Conservation (phyloP, 2,888 invertebrate genomes). For the Macaria liturata region DNA sequence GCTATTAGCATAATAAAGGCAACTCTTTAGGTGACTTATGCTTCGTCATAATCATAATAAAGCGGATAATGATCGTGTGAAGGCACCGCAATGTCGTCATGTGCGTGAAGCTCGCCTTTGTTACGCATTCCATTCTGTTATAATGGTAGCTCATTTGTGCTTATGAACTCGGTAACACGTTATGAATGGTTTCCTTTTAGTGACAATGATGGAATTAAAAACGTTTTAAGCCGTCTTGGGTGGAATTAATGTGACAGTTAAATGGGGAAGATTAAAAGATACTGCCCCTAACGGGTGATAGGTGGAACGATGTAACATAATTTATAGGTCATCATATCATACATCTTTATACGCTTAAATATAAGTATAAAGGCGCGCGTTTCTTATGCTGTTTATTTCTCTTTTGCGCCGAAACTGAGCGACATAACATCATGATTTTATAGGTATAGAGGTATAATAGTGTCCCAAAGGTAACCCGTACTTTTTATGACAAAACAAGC, state of each 20-base stretch:
- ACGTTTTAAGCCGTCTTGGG: neutral
- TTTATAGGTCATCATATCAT: too few relatives aligned
- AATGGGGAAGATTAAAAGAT: neutral
- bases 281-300: too few relatives aligned
- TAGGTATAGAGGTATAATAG: too few relatives aligned
- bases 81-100: constrained; percentile 17
- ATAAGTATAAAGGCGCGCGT: too few relatives aligned
- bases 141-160: constrained; percentile 24
- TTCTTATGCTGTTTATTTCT: too few relatives aligned
- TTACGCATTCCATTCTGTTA: constrained; percentile 22
- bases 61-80: constrained; percentile 28
- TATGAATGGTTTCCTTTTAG: constrained; percentile 9
- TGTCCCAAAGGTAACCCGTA: too few relatives aligned
- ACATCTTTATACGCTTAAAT: too few relatives aligned
- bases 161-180: constrained; percentile 13
- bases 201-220: constrained; percentile 1
- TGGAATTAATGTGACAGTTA: neutral
- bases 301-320: too few relatives aligned
- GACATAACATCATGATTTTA: too few relatives aligned
- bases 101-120: constrained; percentile 21
- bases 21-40: constrained; percentile 42
- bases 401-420: too few relatives aligned
- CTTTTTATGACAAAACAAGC: too few relatives aligned
- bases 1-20: constrained; percentile 15
- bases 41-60: constrained; percentile 44